Base-by-base conservation (phyloP, 2,113 vertebrate species). In the Rhadina sibilatrix region DNA sequence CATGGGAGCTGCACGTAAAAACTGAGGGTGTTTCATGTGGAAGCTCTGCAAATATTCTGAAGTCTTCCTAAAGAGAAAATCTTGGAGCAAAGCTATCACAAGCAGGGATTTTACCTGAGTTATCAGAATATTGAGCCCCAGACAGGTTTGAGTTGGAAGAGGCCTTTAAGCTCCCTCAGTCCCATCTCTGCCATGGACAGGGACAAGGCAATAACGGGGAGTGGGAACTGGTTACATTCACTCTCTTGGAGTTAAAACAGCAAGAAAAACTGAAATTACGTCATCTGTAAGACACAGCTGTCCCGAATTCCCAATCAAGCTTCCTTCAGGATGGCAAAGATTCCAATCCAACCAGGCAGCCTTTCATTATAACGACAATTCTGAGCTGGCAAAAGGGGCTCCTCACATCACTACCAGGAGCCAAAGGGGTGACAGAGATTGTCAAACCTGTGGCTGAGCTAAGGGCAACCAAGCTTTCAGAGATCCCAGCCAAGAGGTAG, bases 11-110 rank as follows among this genome's bases (percentile, higher is more conserved):
- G 54, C 47, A 27, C 59, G 40, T 24, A 21, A 57, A 63, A 70
- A 30, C 33, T 5, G 19, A 49, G 49, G 31, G 12, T 10, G 0
- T 3, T 82, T 19, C 71, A 14, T 4, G 1, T 18, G 61, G 70
- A 47, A 80, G 21, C 35, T 27, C 64, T n/a, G 60, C 14, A 74
- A 56, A 28, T 2, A 28, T 47, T 37, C 16, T 4, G 1, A 37
- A 33, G 31, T 6, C 38, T 18, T 59, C 47, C 49, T 19, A 20
- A 87, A 83, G 38, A 2, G 35, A 8, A 83, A 92, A 65, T 17
- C 46, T 20, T 19, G 37, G 40, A 49, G 56, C 17, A 49, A 92
- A 90, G 52, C 20, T 24, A 31, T 5, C 15, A 16, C 0, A 6
- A 70, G 69, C 31, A 53, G 40, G 37, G 54, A 20, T 28, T 91